Evolutionary conservation across 2,113 vertebrate species (phyloP).

Genomic region (Podarcis muralis): DNA sequence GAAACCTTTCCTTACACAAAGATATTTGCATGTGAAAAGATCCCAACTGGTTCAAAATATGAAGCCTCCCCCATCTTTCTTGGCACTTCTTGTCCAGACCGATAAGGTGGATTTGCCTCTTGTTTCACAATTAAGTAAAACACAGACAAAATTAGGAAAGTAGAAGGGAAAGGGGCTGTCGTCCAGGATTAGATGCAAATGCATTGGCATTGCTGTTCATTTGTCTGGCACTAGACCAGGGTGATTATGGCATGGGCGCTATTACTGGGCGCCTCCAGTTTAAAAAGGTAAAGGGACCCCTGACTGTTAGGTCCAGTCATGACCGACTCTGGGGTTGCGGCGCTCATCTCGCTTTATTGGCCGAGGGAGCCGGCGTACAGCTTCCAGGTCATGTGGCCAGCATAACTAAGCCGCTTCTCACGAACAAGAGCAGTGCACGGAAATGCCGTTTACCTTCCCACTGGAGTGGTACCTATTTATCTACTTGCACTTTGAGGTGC

Average conservation of each 20-base stretch:
- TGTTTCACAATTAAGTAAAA: conserved; percentile 45
- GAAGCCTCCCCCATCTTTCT: conserved; percentile 54
- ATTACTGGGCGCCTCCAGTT: background rate
- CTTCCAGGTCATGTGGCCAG: no score
- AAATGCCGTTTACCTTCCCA: no score
- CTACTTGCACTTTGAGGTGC: no score
- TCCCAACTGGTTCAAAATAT: conserved; percentile 57
- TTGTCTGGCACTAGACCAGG: background rate
- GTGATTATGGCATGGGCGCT: background rate
- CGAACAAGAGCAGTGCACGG: no score
- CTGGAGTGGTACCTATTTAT: no score
- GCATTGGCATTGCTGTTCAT: conserved; percentile 21
- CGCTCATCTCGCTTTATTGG: no score
- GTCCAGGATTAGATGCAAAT: conserved; percentile 9
- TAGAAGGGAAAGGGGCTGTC: conserved; percentile 20
- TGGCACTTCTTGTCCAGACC: conserved; percentile 54
- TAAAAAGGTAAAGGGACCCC: background rate
- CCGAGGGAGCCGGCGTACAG: no score
- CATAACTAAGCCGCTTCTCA: no score
- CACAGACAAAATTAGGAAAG: conserved; percentile 34
- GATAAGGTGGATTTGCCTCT: conserved; percentile 55
- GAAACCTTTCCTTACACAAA: conserved; percentile 62
- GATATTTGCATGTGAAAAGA: conserved; percentile 68
- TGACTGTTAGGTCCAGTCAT: no score
- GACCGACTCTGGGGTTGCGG: no score